These are phyloP conservation scores for Platycheirus rosarum DNA, from an alignment of 2,888 invertebrate genomes.

Conservation along the genomic window DNA sequence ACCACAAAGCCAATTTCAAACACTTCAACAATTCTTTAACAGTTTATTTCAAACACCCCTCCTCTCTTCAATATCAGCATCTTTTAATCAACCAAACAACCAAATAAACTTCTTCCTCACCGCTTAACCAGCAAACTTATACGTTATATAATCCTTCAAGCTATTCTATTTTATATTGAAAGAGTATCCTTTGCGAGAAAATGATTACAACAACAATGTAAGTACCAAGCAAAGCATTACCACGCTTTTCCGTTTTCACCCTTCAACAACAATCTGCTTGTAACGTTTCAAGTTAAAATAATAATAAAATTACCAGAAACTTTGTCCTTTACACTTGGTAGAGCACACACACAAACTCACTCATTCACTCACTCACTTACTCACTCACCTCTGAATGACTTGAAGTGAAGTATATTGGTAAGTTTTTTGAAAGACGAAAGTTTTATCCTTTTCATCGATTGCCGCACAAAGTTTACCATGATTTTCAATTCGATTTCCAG, in stretches of 20 bases:
- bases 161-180: conserved; percentile 40
- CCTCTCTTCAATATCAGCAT: not conserved
- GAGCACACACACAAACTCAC: not conserved
- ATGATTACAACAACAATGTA: conserved; percentile 22
- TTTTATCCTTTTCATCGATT: conserved; percentile 30
- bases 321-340: conserved; percentile 50
- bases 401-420: conserved; percentile 3
- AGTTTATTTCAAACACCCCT: not conserved
- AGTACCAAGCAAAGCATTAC: conserved; percentile 34
- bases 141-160: conserved; percentile 19
- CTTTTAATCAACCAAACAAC: not conserved
- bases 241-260: not conserved
- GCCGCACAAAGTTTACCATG: not conserved
- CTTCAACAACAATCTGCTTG: conserved; percentile 28
- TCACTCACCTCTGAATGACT: conserved; percentile 13
- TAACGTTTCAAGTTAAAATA: conserved; percentile 39
- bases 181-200: conserved; percentile 17
- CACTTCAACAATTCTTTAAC: not conserved
- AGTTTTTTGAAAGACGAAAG: conserved; percentile 11
- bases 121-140: not conserved
- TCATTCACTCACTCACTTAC: not conserved
- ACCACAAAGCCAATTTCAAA: not conserved
- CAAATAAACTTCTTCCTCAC: conserved; percentile 21
- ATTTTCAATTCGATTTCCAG: conserved; percentile 54
- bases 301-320: conserved; percentile 56